phyloP scores from a whole-genome alignment of 2,888 invertebrate species.

The Psylliodes chrysocephalus region DNA sequence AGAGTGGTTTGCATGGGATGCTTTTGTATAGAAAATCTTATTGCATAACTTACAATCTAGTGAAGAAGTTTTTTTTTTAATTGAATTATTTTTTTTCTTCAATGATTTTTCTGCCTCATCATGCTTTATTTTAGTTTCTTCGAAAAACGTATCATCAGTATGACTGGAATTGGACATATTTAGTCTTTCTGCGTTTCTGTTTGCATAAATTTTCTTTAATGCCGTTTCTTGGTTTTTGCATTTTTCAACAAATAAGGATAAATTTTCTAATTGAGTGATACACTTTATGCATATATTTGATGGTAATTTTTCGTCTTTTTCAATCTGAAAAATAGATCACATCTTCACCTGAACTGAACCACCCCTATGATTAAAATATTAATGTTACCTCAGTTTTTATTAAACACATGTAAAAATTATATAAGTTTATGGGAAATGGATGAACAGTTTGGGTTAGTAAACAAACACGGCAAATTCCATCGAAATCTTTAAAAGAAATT shows the following conservation, averaged over 20 bases:
- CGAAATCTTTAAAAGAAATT: slow-evolving; percentile 29
- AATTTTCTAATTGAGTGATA: slow-evolving; percentile 26
- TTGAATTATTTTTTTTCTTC: background rate
- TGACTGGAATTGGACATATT: slow-evolving; percentile 15
- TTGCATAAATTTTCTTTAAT: slow-evolving; percentile 26
- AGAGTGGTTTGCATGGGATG: slow-evolving; percentile 35
- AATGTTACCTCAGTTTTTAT: slow-evolving; percentile 24
- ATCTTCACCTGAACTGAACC: too few relatives aligned
- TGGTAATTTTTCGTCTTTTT: slow-evolving; percentile 23
- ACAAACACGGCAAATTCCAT: slow-evolving; percentile 40
- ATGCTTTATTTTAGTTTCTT: slow-evolving; percentile 2
- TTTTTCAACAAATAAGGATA: slow-evolving; percentile 30
- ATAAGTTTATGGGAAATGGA: slow-evolving; percentile 28
- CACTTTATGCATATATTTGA: slow-evolving; percentile 37
- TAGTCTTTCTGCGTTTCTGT: slow-evolving; percentile 4
- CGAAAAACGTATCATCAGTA: slow-evolving; percentile 7
- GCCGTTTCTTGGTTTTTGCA: slow-evolving; percentile 29
- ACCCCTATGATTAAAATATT: background rate
- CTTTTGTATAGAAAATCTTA: slow-evolving; percentile 36
- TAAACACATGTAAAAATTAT: slow-evolving; percentile 23
- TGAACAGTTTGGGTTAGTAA: slow-evolving; percentile 26
- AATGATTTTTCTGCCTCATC: background rate
- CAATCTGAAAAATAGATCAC: slow-evolving; percentile 21
- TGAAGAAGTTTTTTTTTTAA: slow-evolving; percentile 10
- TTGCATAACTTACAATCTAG: slow-evolving; percentile 35